Percentiles rank a stretch among this genome's conserved stretches.
These are phyloP conservation scores for Sceliomorpha sp. DNA, from an alignment of 2,888 invertebrate genomes.

Conservation along the genomic window DNA sequence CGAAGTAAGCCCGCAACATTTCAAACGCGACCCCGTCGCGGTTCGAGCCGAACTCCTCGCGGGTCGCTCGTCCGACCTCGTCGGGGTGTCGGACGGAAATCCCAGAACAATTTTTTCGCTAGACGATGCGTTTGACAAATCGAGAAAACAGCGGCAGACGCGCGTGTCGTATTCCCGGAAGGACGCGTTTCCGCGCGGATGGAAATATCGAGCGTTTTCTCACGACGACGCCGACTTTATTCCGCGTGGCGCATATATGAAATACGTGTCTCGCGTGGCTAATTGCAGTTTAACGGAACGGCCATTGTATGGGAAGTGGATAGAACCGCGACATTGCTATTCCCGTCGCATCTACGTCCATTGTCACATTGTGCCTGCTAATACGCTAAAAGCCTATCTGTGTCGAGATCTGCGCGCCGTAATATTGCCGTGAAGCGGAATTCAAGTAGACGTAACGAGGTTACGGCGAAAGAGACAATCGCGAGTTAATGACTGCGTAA, in stretches of 20 bases:
- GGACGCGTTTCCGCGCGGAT: not conserved
- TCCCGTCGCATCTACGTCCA: conserved; percentile 76
- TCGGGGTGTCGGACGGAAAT: not conserved
- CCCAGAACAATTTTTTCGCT: conserved; percentile 16
- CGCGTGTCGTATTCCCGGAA: conserved; percentile 2
- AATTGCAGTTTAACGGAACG: conserved; percentile 63
- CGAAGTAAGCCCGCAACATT: no score
- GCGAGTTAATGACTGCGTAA: conserved; percentile 76
- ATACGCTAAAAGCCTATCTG: conserved; percentile 80
- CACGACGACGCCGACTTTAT: conserved; percentile 53
- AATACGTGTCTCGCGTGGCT: conserved; percentile 75
- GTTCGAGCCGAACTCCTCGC: no score
- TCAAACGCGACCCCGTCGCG: no score
- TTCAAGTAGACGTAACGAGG: conserved; percentile 75
- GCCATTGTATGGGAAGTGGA: conserved; percentile 72
- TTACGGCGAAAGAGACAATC: conserved; percentile 77
- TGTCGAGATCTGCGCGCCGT: conserved; percentile 77
- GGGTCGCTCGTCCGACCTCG: no score
- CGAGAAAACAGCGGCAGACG: no score
- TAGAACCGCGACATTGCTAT: conserved; percentile 77
- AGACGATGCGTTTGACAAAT: conserved; percentile 24
- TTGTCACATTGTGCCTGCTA: conserved; percentile 79
- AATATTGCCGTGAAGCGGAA: conserved; percentile 74
- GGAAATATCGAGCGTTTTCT: conserved; percentile 38
- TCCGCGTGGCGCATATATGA: conserved; percentile 70